phyloP scores from a whole-genome alignment of 1,140 invertebrate genomes.

The Gonatopus flavifemur region DNA sequence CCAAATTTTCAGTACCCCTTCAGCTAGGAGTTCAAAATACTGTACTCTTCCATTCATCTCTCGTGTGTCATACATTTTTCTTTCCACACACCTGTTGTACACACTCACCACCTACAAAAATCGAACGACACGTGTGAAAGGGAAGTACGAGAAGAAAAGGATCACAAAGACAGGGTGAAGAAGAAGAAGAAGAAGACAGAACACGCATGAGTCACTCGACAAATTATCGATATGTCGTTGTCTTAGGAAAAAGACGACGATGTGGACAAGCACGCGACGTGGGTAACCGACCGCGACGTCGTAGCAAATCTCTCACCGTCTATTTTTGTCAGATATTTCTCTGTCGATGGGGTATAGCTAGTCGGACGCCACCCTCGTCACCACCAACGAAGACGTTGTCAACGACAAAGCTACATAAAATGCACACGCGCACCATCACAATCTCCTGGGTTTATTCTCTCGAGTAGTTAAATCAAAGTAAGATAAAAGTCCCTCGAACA shows the following conservation, averaged over 20 bases:
- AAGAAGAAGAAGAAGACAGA: not conserved
- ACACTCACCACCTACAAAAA: too few species aligned
- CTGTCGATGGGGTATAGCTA: constrained; percentile 8
- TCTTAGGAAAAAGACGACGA: constrained; percentile 12
- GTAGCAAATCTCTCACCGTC: constrained; percentile 21
- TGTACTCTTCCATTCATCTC: too few species aligned
- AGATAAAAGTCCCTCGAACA: constrained; percentile 28
- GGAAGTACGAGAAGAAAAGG: constrained; percentile 5
- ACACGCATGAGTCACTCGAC: constrained; percentile 22
- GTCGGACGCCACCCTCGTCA: not conserved
- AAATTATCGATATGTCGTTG: constrained; percentile 22
- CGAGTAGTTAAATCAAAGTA: constrained; percentile 30
- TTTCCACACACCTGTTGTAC: too few species aligned
- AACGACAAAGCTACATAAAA: too few species aligned
- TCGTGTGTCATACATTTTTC: too few species aligned
- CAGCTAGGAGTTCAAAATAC: too few species aligned
- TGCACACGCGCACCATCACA: constrained; percentile 20
- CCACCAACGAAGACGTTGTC: too few species aligned
- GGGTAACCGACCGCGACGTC: not conserved
- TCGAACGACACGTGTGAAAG: constrained; percentile 4
- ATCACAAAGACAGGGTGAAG: constrained; percentile 1
- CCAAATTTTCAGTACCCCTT: too few species aligned
- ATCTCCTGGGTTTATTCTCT: constrained; percentile 34
- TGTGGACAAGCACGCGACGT: constrained; percentile 13
- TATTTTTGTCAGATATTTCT: constrained; percentile 36